A percentile compares a stretch with the other conserved stretches of the same genome.
Evolutionary conservation across 2,797 vertebrate species (phyloP).

Genomic region (Protosalanx chinensis): DNA sequence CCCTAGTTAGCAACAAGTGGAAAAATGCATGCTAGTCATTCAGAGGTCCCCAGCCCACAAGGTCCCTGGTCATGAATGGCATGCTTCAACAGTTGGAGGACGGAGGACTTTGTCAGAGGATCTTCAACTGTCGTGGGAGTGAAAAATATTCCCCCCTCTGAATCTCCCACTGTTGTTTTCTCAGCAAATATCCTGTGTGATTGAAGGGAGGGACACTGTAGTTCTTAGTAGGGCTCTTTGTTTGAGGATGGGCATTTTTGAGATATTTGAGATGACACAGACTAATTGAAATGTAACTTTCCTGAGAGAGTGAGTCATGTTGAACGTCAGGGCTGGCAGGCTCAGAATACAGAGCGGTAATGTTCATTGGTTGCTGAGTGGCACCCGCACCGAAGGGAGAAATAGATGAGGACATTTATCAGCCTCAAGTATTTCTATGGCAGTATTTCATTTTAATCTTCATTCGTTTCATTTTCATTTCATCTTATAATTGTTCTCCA

Average conservation of each 20-base stretch:
- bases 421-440: constrained; percentile 4
- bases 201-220: constrained; percentile 57
- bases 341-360: constrained; percentile 40
- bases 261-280: constrained; percentile 73
- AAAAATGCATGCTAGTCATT: constrained; percentile 65
- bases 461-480: no score
- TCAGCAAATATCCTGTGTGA: constrained; percentile 61
- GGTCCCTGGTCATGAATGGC: constrained; percentile 65
- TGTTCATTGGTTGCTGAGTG: constrained; percentile 37
- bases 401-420: not conserved
- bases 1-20: constrained; percentile 34
- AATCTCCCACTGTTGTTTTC: constrained; percentile 71
- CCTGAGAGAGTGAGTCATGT: constrained; percentile 60
- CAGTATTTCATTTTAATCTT: not conserved
- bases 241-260: constrained; percentile 73
- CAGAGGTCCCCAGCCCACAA: constrained; percentile 56
- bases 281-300: constrained; percentile 65
- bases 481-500: constrained; percentile 3
- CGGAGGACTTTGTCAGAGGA: constrained; percentile 55
- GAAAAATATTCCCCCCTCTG: constrained; percentile 63
- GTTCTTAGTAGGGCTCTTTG: constrained; percentile 50
- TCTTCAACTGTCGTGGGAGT: constrained; percentile 57
- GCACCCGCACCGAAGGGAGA: constrained; percentile 4
- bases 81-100: constrained; percentile 57
- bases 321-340: constrained; percentile 34